These are phyloP conservation scores for Holacanthus passer DNA, from an alignment of 2,113 vertebrate genomes.

Conservation along the genomic window DNA sequence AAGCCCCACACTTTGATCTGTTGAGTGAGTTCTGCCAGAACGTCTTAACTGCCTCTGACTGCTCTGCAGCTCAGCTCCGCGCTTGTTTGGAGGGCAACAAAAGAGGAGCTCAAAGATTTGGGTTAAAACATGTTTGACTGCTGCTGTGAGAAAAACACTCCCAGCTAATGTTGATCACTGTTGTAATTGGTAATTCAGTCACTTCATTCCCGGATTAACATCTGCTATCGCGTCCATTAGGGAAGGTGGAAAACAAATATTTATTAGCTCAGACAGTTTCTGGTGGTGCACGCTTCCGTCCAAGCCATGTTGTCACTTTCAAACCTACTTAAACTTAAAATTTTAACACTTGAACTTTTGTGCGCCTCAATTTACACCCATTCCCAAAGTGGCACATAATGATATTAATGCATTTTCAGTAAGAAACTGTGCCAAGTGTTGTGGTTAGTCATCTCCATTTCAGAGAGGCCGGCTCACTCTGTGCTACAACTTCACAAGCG, in stretches of 20 bases:
- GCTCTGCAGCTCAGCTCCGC: conserved; percentile 20
- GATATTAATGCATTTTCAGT: conserved; percentile 22
- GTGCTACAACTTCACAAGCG: neutral
- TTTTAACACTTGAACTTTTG: conserved; percentile 6
- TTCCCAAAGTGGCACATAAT: conserved; percentile 20
- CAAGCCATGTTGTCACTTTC: conserved; percentile 4
- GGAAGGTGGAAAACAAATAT: conserved; percentile 10
- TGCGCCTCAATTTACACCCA: conserved; percentile 14
- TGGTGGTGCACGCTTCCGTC: neutral
- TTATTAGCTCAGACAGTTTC: neutral
- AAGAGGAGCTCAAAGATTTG: conserved; percentile 17
- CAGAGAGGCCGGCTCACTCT: neutral
- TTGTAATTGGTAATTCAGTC: conserved; percentile 17
- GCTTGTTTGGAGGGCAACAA: conserved; percentile 28
- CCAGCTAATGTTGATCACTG: conserved; percentile 16
- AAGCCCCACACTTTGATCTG: conserved; percentile 58
- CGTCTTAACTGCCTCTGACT: conserved; percentile 33
- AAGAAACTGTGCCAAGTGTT: conserved; percentile 1
- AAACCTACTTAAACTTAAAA: neutral
- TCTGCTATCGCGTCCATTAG: conserved; percentile 9
- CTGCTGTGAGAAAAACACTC: conserved; percentile 31
- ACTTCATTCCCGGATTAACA: conserved; percentile 19
- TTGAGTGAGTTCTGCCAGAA: conserved; percentile 42
- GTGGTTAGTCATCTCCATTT: conserved; percentile 17
- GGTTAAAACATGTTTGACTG: neutral